phyloP scores from a whole-genome alignment of 2,888 invertebrate genomes.

The Heliconius hortense region DNA sequence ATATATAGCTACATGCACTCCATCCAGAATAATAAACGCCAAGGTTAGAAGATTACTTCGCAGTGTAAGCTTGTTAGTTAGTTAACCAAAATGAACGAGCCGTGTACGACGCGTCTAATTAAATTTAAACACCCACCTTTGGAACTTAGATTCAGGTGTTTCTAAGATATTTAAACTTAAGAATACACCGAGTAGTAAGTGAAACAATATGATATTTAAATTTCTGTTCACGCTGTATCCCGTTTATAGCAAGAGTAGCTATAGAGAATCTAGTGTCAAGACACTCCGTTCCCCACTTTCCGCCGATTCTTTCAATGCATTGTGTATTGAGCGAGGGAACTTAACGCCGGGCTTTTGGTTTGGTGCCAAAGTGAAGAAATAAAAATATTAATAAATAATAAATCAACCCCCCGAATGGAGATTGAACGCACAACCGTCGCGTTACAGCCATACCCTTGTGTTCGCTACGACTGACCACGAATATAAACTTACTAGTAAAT shows the following conservation, averaged over 20 bases:
- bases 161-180: constrained; percentile 29
- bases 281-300: no score
- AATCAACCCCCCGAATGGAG: accelerated
- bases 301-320: no score
- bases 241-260: no score
- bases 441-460: no score
- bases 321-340: no score
- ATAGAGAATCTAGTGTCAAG: no score
- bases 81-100: constrained; percentile 62
- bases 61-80: constrained; percentile 61
- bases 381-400: no score
- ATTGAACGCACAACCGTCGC: background rate
- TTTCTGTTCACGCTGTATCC: no score
- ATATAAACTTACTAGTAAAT: background rate
- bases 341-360: no score
- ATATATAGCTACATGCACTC: constrained; percentile 52
- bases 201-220: background rate
- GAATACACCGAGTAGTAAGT: background rate
- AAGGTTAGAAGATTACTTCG: constrained; percentile 61
- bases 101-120: constrained; percentile 56
- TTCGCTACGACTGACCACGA: no score
- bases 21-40: constrained; percentile 61
- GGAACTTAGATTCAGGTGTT: constrained; percentile 57
- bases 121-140: constrained; percentile 61
- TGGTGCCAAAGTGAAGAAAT: no score